Evolutionary conservation across 2,113 vertebrate genomes (phyloP).

Genomic region (Sebastes schlegelii): DNA sequence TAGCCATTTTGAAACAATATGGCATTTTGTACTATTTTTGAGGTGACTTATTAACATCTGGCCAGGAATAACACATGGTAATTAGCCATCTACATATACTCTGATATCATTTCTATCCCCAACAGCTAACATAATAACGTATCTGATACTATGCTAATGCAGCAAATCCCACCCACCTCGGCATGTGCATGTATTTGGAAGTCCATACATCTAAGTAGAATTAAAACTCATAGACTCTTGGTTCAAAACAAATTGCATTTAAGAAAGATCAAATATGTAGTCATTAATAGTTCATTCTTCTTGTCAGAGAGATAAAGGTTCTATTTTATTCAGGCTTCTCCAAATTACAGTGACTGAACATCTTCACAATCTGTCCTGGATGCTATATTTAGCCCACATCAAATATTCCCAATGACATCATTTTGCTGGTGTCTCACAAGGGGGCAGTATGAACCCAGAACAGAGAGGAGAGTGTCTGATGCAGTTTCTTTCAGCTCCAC

Average conservation of each 20-base stretch:
- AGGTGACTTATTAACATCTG: neutral
- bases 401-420: conserved; percentile 65
- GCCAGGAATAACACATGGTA: neutral
- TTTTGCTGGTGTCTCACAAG: conserved; percentile 67
- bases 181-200: neutral
- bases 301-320: neutral
- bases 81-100: neutral
- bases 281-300: neutral
- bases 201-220: neutral
- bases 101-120: neutral
- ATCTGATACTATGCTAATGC: no score
- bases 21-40: neutral
- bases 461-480: conserved; percentile 6
- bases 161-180: no score
- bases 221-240: neutral
- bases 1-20: neutral
- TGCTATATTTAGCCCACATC: conserved; percentile 63
- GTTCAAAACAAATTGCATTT: neutral
- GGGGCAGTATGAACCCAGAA: conserved; percentile 70
- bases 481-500: conserved; percentile 31
- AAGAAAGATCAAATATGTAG: neutral
- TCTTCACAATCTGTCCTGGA: conserved; percentile 50
- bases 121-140: no score
- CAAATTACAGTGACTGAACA: conserved; percentile 20
- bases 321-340: conserved; percentile 20